Evolutionary conservation across 2,113 vertebrate species (phyloP), one percentile per base, ranked within the genome.

Genomic region (Mustela nigripes): DNA sequence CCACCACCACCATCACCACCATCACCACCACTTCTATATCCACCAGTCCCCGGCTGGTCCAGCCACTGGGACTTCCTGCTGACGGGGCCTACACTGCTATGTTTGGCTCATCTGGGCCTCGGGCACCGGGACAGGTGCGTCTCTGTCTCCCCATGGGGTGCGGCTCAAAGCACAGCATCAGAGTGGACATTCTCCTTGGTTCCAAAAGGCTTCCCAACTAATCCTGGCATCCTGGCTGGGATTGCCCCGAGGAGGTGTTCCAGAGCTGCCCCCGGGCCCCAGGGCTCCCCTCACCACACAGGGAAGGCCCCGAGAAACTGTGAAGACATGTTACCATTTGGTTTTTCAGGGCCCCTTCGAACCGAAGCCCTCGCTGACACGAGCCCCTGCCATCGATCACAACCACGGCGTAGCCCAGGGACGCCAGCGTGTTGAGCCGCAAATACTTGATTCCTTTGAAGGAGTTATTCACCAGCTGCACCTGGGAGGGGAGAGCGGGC

Each of bases 361-460:
- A 99, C 63, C 99, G 99, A 74, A 99, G 99, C 45, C 99, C 99
- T 78, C 99, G 98, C 97, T 99, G 99, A 97, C 99, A 99, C 0
- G 99, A 99, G 1, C 99, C 99, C 98, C 99, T 98, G 74, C 99
- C 99, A 7, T 99, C 99, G 1, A 99, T 99, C 82, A 99, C 99
- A 0, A 99, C 99, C 97, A 99, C 99, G 0, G 99, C 99, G 0
- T 99, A 99, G 97, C 99, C 99, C 79, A 99, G 98, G 80, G 99
- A 99, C 0, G 99, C 99, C 93, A 99, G 85, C 0, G 99, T 99
- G 99, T 99, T 99, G 71, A 99, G 99, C 76, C 99, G 98, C 58
- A 99, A 98, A 97, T 99, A 99, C 98, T 99, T 99, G 98, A 99
- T 99, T 48, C 99, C 99, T 97, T 99, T 99, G 97, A 99, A 99